A percentile compares a stretch with the other conserved stretches of the same genome.
These are phyloP conservation scores for Alfaro cultratus DNA, from an alignment of 2,797 vertebrate genomes.

Conservation along the genomic window DNA sequence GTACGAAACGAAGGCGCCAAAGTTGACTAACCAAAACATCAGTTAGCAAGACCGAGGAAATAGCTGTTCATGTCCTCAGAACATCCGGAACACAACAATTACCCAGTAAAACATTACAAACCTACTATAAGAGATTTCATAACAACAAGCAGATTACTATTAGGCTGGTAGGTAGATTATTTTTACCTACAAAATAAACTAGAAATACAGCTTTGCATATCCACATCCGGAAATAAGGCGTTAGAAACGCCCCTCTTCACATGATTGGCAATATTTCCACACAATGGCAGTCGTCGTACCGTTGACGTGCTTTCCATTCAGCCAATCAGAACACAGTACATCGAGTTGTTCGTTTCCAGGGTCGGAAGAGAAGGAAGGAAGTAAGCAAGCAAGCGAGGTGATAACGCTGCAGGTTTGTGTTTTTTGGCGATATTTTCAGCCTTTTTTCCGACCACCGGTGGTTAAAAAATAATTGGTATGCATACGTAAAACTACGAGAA, in stretches of 20 bases:
- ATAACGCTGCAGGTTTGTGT: conserved; percentile 63
- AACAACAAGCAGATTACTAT: neutral
- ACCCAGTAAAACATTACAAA: neutral
- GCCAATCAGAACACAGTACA: conserved; percentile 62
- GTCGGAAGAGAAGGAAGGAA: conserved; percentile 64
- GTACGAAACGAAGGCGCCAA: conserved; percentile 67
- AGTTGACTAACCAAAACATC: conserved; percentile 21
- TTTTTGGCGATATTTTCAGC: conserved; percentile 29
- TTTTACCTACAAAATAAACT: conserved; percentile 12
- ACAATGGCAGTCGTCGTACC: conserved; percentile 42
- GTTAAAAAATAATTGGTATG: neutral
- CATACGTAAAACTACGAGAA: neutral
- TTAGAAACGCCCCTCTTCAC: neutral
- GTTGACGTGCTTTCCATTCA: neutral
- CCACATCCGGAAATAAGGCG: conserved; percentile 41
- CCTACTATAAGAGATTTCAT: accelerated
- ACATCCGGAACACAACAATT: neutral
- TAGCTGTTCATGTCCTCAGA: neutral
- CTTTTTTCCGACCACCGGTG: neutral
- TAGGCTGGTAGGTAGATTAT: neutral
- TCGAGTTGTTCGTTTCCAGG: conserved; percentile 16
- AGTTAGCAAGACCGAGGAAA: neutral
- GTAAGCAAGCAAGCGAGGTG: conserved; percentile 29
- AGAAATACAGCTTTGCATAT: neutral
- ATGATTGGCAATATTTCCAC: conserved; percentile 45